Percentiles rank a stretch among this genome's conserved stretches.
phyloP scores from a whole-genome alignment of 1,140 invertebrate species.

The Scylla paramamosain region DNA sequence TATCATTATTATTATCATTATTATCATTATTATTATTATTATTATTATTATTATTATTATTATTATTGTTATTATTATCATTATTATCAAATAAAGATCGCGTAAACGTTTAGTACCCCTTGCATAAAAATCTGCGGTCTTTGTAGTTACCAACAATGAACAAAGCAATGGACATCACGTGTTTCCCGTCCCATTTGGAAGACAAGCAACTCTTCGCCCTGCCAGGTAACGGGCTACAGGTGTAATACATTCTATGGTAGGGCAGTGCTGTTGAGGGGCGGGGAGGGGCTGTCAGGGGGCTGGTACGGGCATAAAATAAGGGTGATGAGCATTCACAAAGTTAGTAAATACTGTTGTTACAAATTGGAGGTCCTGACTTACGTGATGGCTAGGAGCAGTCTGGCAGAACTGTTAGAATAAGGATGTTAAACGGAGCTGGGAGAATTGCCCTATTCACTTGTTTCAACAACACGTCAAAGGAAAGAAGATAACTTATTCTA shows the following conservation, averaged over 20 bases:
- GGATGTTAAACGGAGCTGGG: neutral
- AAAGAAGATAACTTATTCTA: slow-evolving; percentile 5
- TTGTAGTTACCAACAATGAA: neutral
- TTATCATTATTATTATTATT: slow-evolving; percentile 58
- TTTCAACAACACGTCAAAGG: neutral
- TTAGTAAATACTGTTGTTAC: slow-evolving; percentile 35
- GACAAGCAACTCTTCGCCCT: neutral
- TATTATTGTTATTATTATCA: too few relatives aligned
- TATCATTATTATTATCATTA: slow-evolving; percentile 68
- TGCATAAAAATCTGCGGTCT: too few relatives aligned
- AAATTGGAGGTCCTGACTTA: slow-evolving; percentile 47
- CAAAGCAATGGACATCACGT: neutral
- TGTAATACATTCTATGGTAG: neutral
- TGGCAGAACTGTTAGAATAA: slow-evolving; percentile 72
- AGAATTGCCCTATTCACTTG: neutral
- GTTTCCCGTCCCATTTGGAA: neutral
- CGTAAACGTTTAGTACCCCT: too few relatives aligned
- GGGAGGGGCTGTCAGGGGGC: neutral
- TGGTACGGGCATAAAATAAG: neutral
- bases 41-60: neutral
- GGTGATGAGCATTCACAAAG: neutral
- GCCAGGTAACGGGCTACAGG: neutral
- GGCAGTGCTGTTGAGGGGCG: neutral
- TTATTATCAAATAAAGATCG: too few relatives aligned
- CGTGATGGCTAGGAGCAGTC: slow-evolving; percentile 70